Percentiles rank a stretch among this genome's conserved stretches.
phyloP scores from a whole-genome alignment of 2,113 vertebrate species.

The Misgurnus anguillicaudatus region DNA sequence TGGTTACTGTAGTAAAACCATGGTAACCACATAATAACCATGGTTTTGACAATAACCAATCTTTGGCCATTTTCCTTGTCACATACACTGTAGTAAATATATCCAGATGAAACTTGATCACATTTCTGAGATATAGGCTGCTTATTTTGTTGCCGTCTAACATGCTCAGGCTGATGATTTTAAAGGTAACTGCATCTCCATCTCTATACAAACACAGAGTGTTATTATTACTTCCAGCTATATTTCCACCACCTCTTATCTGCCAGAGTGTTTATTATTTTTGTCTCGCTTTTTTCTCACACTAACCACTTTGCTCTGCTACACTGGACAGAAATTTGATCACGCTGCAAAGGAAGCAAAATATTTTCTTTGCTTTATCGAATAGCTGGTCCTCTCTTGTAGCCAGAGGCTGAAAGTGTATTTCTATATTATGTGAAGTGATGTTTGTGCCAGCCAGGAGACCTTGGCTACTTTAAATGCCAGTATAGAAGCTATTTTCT shows the following conservation, averaged over 20 bases:
- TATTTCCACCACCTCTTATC: slow-evolving; percentile 20
- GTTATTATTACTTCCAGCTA: slow-evolving; percentile 31
- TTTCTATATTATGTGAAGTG: slow-evolving; percentile 5
- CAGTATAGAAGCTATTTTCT: background rate
- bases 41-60: no score
- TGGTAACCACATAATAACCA: no score
- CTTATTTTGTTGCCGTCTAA: background rate
- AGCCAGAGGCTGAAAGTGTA: slow-evolving; percentile 16
- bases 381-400: background rate
- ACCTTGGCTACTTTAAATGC: slow-evolving; percentile 1
- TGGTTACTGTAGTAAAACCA: no score
- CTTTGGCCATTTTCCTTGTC: slow-evolving; percentile 20
- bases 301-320: slow-evolving; percentile 12
- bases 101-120: slow-evolving; percentile 10
- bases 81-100: background rate
- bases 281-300: slow-evolving; percentile 27
- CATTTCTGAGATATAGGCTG: background rate
- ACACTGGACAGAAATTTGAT: slow-evolving; percentile 20
- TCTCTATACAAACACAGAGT: slow-evolving; percentile 21
- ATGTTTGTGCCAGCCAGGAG: slow-evolving; percentile 1
- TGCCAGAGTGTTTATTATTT: slow-evolving; percentile 20
- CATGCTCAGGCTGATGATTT: background rate
- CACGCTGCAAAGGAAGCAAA: background rate
- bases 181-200: slow-evolving; percentile 19
- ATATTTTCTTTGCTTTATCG: slow-evolving; percentile 19